Base-by-base conservation (phyloP, 1,140 invertebrate species). In the Eufriesea mexicana region DNA sequence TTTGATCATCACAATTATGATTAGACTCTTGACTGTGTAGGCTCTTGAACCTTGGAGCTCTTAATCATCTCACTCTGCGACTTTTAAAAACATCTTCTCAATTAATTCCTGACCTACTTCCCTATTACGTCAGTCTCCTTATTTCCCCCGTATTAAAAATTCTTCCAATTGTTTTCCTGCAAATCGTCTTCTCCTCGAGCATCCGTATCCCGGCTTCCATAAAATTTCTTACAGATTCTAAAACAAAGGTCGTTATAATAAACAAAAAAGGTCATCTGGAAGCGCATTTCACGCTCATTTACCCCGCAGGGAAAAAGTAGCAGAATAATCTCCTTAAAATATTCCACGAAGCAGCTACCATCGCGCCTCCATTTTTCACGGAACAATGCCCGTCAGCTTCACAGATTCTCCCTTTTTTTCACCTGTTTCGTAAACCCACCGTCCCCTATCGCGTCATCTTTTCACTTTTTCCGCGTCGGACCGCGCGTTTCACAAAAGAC, bases 391-490 rank as follows among this genome's bases (percentile, higher is more conserved):
- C 70, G 64, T 78, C 47, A n/a, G 25, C 25, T 45, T 54, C 68
- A 5, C 62, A 47, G 74, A 79, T 62, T 72, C 54, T 68, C 61
- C 74, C 18, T 79, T 75, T 67, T 35, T 85, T 70, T 57, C n/a
- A 45, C 28, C 67, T 82, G 72, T 25, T 61, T 45, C 45, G 57
- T 71, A 79, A 83, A 64, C 73, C 55, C 49, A 49, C 45, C 2
- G 18, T 45, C n/a, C 23, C 49, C 57, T 61, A 78, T 72, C 79
- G 73, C 79, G 66, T 77, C 59, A 61, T 72, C 61, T 85, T 84
- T 72, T 59, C 66, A 66, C 57, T 54, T 68, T 83, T 79, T 35
- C 16, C 51, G 28, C 68, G 55, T 80, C 71, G 62, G 59, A 45
- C 80, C 51, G 51, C 25, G 59, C 14, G 70, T 55, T 61, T 54